Base-by-base conservation (phyloP, 2,888 invertebrate species). In the Drymonia ruficornis region DNA sequence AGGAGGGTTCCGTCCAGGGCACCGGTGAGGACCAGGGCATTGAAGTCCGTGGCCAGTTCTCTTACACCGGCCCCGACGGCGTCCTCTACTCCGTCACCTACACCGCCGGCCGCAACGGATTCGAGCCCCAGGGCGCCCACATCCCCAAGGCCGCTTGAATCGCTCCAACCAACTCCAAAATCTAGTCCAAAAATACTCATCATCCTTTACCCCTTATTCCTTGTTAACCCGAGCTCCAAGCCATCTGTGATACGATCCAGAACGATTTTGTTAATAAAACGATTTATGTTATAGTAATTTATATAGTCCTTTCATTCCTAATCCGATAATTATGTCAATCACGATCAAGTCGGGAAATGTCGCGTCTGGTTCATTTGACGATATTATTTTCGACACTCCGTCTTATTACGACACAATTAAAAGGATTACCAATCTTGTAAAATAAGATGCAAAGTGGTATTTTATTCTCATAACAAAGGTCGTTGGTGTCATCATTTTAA, bases 91-190 rank as follows among this genome's bases (percentile, higher is more conserved):
- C 71, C 34, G 82, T 94, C 46, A 77, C 66, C 53, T 94, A 94
- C 89, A 63, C 85, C 57, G 94, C 94, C 43, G 80, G 93, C 78
- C 87, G 93, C 76, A 72, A 86, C 67, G 94, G 94, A 13, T 95
- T 93, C 92, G 88, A 89, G 65, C 86, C 94, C 75, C 38, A 52
- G 13, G 89, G 82, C n/a, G 75, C 76, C 47, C 89, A 90, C 56
- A 52, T 91, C 40, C 89, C 89, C 76, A 16, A 43, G 0, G 61
- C 71, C 50, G 53, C 59, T 18, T 82, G 82, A 81, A 55, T 57
- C 48, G 45, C 13, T 18, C 19, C 38, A 50, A 65, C n/a, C 40
- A 55, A 64, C 59, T 59, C 50, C 55, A 67, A 63, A 56, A 69
- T 86, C 86, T 87, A 86, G 86, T 85, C 85, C 80, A 81, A 83